Evolutionary conservation across 2,797 vertebrate species (phyloP), one percentile per base, ranked within the genome.

Genomic region (Lepilemur septentrionalis): DNA sequence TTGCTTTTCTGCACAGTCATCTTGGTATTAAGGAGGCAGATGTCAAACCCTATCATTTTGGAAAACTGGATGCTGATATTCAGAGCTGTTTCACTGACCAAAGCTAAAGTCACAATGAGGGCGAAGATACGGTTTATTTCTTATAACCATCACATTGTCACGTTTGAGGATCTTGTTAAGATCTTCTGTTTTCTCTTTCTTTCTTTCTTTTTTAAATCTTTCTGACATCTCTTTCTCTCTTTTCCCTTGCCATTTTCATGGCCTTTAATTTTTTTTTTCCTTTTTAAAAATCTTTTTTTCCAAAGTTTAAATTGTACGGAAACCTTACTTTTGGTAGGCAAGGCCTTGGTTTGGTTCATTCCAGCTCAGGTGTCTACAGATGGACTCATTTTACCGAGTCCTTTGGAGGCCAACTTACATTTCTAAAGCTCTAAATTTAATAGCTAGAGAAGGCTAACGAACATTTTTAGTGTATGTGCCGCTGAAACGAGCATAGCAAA

Each of bases 21-120:
- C 84, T 98, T 97, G 78, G 81, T 93, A 97, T 97, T 97, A 97
- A 98, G 91, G 95, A 88, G 88, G 67, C 80, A 85, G 6, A 35
- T 65, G 87, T 81, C 96, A 92, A 76, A 72, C 30, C 11, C 35
- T 86, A 67, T 97, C 83, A 72, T 79, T 92, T 93, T 76, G 73
- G 55, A 73, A 95, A 91, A 50, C 73, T 14, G 46, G 81, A 67
- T 72, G 63, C 67, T 79, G 92, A 80, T 52, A 63, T 17, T 92
- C 81, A 96, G 90, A 93, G 72, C 50, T 91, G 22, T 96, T 96
- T 41, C 23, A 79, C 88, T 46, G n/a, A 79, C 92, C 92, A 89
- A 67, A 94, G n/a, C 30, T 63, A n/a, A 67, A 89, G 32, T n/a
- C 43, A 89, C 30, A 70, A 65, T 41, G 28, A 59, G 3, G 10